These are phyloP conservation scores for Halichondria panicea DNA, from an alignment of 37 sponge, comb jelly and placozoan genomes.

Conservation along the genomic window DNA sequence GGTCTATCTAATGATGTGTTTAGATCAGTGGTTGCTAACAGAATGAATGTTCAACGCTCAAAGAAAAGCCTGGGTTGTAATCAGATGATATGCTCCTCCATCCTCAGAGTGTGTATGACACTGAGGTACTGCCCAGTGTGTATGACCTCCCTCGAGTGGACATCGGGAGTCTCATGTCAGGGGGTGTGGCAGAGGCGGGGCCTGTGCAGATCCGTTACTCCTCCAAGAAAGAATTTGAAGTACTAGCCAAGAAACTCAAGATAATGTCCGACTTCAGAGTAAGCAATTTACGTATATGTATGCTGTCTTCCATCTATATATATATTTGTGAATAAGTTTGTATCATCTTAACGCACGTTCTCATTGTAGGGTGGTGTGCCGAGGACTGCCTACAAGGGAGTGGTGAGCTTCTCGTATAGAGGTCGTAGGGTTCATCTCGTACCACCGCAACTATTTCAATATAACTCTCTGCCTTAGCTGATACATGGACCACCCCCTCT, in stretches of 20 bases:
- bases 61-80: too few relatives aligned
- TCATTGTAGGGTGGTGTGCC: constrained; percentile 77
- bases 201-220: constrained; percentile 51
- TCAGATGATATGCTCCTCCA: too few relatives aligned
- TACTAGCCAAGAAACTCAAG: constrained; percentile 41
- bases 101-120: constrained; percentile 64
- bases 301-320: not conserved
- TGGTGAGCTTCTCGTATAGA: constrained; percentile 66
- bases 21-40: too few relatives aligned
- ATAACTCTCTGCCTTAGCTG: too few relatives aligned
- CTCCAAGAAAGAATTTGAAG: constrained; percentile 30
- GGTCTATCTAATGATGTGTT: too few relatives aligned
- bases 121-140: constrained; percentile 39
- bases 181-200: not conserved
- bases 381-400: constrained; percentile 86
- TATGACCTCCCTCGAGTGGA: constrained; percentile 14
- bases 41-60: too few relatives aligned
- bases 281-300: not conserved
- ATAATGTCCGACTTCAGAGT: constrained; percentile 81
- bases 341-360: too few relatives aligned
- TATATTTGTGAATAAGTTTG: not conserved
- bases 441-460: too few relatives aligned
- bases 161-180: constrained; percentile 7
- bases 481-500: too few relatives aligned
- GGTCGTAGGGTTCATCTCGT: constrained; percentile 59